Evolutionary conservation across 2,888 invertebrate species (phyloP), one percentile per base, ranked within the genome.

Genomic region (Cylindroiulus punctatus): DNA sequence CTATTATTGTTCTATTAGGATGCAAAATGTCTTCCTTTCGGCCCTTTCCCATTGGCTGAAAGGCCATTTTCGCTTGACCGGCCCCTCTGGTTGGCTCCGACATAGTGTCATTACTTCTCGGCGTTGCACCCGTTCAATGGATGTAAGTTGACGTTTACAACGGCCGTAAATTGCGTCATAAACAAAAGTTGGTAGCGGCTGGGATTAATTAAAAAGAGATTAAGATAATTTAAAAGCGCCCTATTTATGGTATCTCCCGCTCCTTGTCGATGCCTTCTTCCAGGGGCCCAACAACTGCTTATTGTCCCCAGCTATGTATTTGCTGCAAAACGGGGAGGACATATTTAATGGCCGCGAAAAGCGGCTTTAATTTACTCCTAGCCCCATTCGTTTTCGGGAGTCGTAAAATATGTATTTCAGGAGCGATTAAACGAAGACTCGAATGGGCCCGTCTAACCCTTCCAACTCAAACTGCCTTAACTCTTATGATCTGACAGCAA

Each of bases 161-260:
- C 26, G 32, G 47, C 42, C 86, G 81, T 86, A 81, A 86, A 86
- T 86, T 86, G 81, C 44, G 81, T 76, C 86, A 40, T 86, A 86
- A 81, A 86, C 86, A 86, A 86, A 86, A 86, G 86, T 65, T 86
- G 65, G 81, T 32, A 86, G 86, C 86, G 86, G 86, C 86, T 84
- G 86, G 86, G 86, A 86, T 86, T 86, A 86, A 86, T 86, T 86
- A 86, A 84, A 86, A 86, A 57, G 47, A 86, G 86, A 86, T 86
- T 84, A 86, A 86, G 81, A 81, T 86, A 81, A 86, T 86, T 86
- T 86, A 86, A 86, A 47, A 44, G 86, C 81, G 42, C 40, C 86
- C 32, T 85, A 26, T 32, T 47, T 47, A 44, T 82, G 40, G 17
- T 36, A 40, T 81, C n/a, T 36, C 65, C 10, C n/a, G 65, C 65